phyloP scores from a whole-genome alignment of 2,797 vertebrate species.

The Xerus rutilus region DNA sequence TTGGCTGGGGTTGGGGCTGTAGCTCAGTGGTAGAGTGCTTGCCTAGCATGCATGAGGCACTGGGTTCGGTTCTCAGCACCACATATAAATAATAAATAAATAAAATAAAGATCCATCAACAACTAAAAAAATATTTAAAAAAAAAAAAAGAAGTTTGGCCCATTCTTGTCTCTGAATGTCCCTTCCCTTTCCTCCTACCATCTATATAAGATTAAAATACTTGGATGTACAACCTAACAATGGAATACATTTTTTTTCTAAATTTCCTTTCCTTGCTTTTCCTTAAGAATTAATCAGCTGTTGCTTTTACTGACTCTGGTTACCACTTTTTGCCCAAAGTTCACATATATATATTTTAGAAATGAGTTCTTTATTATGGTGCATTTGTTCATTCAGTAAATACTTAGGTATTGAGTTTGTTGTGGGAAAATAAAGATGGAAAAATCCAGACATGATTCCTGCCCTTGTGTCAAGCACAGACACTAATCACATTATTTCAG shows the following conservation, averaged over 20 bases:
- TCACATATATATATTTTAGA: background rate
- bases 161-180: background rate
- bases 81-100: no score
- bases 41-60: no score
- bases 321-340: background rate
- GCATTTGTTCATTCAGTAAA: background rate
- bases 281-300: background rate
- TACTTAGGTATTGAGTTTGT: background rate
- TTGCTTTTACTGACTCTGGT: background rate
- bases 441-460: background rate
- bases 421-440: background rate
- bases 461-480: background rate
- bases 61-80: no score
- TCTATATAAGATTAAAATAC: background rate
- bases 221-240: background rate
- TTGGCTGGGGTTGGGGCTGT: no score
- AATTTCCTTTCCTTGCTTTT: background rate
- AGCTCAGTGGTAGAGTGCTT: no score
- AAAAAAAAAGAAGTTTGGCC: background rate
- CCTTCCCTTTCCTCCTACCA: background rate
- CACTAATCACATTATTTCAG: background rate
- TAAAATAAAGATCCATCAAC: no score
- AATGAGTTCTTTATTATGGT: background rate
- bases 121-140: no score
- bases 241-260: background rate